phyloP scores from a whole-genome alignment of 2,797 vertebrate genomes.

The Austrolebias charrua region DNA sequence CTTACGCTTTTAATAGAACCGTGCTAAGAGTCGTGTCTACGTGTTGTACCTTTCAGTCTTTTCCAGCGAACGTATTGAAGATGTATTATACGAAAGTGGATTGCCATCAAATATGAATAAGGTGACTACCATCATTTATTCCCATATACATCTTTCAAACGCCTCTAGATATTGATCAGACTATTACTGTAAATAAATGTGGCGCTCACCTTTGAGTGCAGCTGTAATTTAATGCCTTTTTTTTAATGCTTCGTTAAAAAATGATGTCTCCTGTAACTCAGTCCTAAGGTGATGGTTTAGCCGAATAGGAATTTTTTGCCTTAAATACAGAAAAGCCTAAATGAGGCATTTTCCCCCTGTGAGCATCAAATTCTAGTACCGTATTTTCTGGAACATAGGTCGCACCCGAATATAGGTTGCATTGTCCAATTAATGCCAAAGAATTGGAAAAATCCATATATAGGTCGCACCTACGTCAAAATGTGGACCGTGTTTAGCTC shows the following conservation, averaged over 20 bases:
- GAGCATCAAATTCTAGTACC: slow-evolving; percentile 43
- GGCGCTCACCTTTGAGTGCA: slow-evolving; percentile 56
- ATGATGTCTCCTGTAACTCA: slow-evolving; percentile 59
- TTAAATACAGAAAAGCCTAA: slow-evolving; percentile 70
- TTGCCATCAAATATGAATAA: slow-evolving; percentile 44
- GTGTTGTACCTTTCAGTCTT: slow-evolving; percentile 66
- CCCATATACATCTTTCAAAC: background rate
- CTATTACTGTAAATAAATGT: slow-evolving; percentile 10
- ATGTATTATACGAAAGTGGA: slow-evolving; percentile 50
- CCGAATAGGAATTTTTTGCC: slow-evolving; percentile 69
- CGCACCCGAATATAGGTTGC: too few species aligned
- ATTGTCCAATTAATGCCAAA: too few species aligned
- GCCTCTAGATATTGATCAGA: background rate
- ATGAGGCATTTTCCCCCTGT: slow-evolving; percentile 52
- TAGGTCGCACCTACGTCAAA: too few species aligned
- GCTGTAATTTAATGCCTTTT: slow-evolving; percentile 30
- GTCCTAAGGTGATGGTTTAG: slow-evolving; percentile 46
- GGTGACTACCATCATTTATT: background rate
- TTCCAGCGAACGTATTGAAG: slow-evolving; percentile 54
- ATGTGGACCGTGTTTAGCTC: too few species aligned
- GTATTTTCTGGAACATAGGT: too few species aligned
- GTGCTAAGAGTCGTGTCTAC: slow-evolving; percentile 58
- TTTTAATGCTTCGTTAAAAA: slow-evolving; percentile 9
- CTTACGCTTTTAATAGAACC: slow-evolving; percentile 68
- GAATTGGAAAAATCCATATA: too few species aligned